Evolutionary conservation across 1,140 invertebrate species (phyloP).

Genomic region (Solen grandis): DNA sequence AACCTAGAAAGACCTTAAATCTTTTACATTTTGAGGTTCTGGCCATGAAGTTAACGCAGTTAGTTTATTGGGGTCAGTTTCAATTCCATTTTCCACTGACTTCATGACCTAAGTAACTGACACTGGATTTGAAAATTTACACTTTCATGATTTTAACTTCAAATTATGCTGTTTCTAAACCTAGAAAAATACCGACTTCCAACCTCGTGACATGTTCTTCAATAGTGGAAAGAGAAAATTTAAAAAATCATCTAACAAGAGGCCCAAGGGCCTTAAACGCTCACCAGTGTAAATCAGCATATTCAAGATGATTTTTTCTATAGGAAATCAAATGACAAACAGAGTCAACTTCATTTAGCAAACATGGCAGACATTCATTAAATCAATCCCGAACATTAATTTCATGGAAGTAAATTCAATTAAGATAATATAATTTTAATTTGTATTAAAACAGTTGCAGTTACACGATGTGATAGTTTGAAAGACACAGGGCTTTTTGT

Average conservation of each 20-base stretch:
- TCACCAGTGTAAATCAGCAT: too few relatives aligned
- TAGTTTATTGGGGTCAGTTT: not conserved
- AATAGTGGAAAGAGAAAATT: not conserved
- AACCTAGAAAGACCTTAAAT: not conserved
- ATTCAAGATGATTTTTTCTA: too few relatives aligned
- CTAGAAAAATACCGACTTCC: not conserved
- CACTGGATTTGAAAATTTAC: not conserved
- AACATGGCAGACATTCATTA: too few relatives aligned
- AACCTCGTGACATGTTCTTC: not conserved
- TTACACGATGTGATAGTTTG: too few relatives aligned
- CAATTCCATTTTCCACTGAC: not conserved
- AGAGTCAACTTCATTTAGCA: too few relatives aligned
- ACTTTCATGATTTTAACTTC: not conserved
- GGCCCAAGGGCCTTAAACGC: too few relatives aligned
- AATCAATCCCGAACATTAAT: too few relatives aligned
- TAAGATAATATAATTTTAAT: too few relatives aligned
- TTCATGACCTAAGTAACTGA: not conserved
- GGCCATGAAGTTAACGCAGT: not conserved
- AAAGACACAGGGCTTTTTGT: too few relatives aligned
- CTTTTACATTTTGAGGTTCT: not conserved
- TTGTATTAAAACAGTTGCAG: too few relatives aligned
- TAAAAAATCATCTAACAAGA: constrained; percentile 13
- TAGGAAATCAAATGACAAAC: too few relatives aligned
- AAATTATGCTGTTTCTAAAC: not conserved
- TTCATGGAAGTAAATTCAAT: too few relatives aligned